Conservation (phyloP, 2,888 invertebrate genomes). For the Heterodera filipjevi region DNA sequence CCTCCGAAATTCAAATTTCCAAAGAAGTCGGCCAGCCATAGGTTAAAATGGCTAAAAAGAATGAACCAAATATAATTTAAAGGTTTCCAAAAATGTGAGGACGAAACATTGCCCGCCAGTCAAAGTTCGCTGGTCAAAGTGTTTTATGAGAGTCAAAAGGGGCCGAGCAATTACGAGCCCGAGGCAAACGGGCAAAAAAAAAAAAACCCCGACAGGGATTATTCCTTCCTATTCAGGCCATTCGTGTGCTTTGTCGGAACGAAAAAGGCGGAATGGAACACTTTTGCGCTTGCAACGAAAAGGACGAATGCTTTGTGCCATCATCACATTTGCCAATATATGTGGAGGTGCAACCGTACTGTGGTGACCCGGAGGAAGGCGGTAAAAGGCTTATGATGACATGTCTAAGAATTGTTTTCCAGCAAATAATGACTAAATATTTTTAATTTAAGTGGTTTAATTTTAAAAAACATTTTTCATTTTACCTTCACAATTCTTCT, state of each 20-base stretch:
- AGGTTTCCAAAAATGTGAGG: background rate
- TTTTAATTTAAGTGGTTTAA: too few relatives aligned
- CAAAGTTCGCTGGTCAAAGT: background rate
- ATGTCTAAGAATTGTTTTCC: background rate
- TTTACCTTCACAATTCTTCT: too few relatives aligned
- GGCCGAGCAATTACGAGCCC: conserved; percentile 13
- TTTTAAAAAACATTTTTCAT: too few relatives aligned
- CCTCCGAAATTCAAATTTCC: background rate
- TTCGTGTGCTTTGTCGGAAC: conserved; percentile 7
- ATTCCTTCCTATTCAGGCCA: background rate
- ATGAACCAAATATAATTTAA: too few relatives aligned
- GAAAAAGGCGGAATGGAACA: background rate
- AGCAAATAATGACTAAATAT: too few relatives aligned
- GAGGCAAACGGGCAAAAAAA: background rate
- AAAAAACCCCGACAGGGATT: background rate
- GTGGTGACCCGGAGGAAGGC: background rate
- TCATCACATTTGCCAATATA: background rate
- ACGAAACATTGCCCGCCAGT: background rate
- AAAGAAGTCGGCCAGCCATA: conserved; percentile 3
- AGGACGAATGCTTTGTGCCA: background rate
- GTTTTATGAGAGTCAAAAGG: conserved; percentile 16
- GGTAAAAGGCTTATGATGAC: background rate
- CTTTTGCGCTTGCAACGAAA: conserved; percentile 17
- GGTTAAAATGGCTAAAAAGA: background rate
- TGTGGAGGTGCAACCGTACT: conserved; percentile 14